Conservation (phyloP, 2,113 vertebrate species). For the Lepidothrix coronata region DNA sequence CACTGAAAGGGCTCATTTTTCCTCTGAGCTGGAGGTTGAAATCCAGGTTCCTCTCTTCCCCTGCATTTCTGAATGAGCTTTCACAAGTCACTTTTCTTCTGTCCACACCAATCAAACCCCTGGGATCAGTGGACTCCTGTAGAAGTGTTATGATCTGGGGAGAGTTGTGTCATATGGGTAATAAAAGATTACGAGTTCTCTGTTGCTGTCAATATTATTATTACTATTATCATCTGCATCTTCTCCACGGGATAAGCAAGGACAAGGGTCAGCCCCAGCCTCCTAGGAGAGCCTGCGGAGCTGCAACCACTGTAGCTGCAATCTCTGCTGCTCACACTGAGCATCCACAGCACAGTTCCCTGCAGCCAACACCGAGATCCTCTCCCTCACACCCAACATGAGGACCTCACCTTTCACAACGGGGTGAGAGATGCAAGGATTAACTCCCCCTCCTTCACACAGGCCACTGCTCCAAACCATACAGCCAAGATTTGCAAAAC, state of each 20-base stretch:
- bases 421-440: rapidly evolving
- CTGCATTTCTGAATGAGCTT: background rate
- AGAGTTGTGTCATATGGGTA: rapidly evolving
- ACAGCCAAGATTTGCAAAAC: background rate
- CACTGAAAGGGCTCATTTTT: background rate
- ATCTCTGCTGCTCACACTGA: rapidly evolving
- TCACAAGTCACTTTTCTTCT: background rate
- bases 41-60: background rate
- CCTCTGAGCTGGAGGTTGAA: background rate
- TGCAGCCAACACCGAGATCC: background rate
- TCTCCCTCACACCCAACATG: background rate
- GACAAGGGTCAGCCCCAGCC: background rate
- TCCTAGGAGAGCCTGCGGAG: rapidly evolving
- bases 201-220: too few relatives aligned
- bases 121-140: background rate
- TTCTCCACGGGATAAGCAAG: background rate
- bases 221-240: background rate
- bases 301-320: background rate
- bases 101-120: background rate
- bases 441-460: background rate
- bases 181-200: background rate
- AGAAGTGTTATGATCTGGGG: background rate
- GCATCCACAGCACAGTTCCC: rapidly evolving
- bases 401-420: background rate
- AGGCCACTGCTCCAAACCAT: background rate